Conservation (phyloP, 2,113 vertebrate genomes). For the Neoarius graeffei region DNA sequence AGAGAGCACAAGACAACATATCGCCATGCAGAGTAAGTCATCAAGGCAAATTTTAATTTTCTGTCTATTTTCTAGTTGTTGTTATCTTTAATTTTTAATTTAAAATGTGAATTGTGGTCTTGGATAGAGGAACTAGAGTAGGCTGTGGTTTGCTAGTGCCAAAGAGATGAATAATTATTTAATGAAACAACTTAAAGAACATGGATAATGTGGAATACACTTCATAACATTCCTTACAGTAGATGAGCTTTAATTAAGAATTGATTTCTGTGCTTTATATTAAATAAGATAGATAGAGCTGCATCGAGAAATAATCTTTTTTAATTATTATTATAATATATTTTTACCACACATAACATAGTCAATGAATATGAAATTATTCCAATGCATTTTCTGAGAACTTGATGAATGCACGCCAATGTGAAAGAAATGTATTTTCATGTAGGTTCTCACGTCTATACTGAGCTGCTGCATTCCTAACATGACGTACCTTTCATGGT, state of each 20-base stretch:
- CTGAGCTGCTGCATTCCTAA: constrained; percentile 37
- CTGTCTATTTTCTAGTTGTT: neutral
- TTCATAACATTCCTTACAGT: neutral
- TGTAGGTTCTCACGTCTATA: neutral
- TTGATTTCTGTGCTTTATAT: neutral
- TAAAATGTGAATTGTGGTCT: neutral
- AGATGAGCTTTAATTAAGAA: neutral
- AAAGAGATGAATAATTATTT: neutral
- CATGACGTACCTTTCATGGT: neutral
- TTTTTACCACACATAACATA: neutral
- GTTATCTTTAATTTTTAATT: neutral
- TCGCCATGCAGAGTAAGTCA: constrained; percentile 50
- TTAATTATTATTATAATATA: neutral
- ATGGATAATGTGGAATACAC: neutral
- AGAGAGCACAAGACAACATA: neutral
- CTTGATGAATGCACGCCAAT: neutral
- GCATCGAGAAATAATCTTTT: neutral
- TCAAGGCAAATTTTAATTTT: neutral
- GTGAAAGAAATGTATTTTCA: constrained; percentile 15
- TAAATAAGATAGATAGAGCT: neutral
- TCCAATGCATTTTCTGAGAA: neutral
- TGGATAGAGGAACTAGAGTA: neutral
- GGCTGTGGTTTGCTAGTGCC: neutral
- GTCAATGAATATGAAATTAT: neutral
- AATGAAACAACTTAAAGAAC: neutral